phyloP scores from a whole-genome alignment of 92 coral and sea anemone genomes.

The Palythoa grandiflora region DNA sequence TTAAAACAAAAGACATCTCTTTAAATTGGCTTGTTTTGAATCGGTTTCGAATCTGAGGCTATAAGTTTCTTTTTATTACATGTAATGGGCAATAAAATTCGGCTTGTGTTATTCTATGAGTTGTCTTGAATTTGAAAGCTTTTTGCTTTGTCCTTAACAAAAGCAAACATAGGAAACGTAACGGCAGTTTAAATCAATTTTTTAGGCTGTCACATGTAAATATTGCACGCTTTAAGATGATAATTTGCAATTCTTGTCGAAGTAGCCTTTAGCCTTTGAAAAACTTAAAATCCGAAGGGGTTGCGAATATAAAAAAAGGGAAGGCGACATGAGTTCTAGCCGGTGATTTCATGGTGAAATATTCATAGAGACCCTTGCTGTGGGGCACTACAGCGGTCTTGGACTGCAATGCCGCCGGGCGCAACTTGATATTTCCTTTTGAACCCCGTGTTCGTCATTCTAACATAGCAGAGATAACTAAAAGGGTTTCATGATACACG shows the following conservation, averaged over 20 bases:
- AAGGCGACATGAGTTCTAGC: not conserved
- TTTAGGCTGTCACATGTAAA: constrained; percentile 35
- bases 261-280: not conserved
- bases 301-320: constrained; percentile 20
- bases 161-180: constrained; percentile 22
- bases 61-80: not conserved
- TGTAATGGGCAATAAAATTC: not conserved
- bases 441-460: constrained; percentile 37
- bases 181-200: not conserved
- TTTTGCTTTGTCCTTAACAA: not conserved
- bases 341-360: constrained; percentile 24
- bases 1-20: not conserved
- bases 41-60: not conserved
- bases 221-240: not conserved
- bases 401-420: constrained; percentile 55
- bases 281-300: not conserved
- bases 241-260: constrained; percentile 13
- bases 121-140: not conserved
- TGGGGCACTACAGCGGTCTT: constrained; percentile 46
- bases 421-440: constrained; percentile 51
- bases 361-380: constrained; percentile 48
- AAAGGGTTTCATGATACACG: constrained; percentile 14
- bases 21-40: not conserved
- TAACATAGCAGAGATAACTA: constrained; percentile 41
- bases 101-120: not conserved